phyloP scores from a whole-genome alignment of 1,140 invertebrate species.

The Lepidurus packardi region DNA sequence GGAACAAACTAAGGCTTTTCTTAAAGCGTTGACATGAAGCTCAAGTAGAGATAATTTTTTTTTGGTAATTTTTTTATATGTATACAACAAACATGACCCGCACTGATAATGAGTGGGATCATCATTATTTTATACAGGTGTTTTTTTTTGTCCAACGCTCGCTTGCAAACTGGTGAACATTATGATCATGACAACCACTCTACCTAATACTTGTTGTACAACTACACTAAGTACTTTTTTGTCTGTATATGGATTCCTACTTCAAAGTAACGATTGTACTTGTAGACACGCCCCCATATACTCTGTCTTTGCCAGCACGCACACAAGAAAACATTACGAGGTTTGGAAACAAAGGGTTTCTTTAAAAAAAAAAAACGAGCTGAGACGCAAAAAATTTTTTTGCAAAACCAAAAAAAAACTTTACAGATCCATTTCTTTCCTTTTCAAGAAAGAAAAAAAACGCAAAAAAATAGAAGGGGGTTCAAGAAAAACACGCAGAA shows the following conservation, averaged over 20 bases:
- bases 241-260: conserved; percentile 5
- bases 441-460: background rate
- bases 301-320: background rate
- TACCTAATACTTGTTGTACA: conserved; percentile 18
- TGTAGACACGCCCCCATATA: conserved; percentile 4
- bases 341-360: background rate
- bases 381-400: no score
- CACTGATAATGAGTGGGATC: conserved; percentile 9
- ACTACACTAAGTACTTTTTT: conserved; percentile 15
- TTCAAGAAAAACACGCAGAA: background rate
- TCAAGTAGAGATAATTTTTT: background rate
- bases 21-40: no score
- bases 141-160: conserved; percentile 15
- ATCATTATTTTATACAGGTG: conserved; percentile 22
- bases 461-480: background rate
- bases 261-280: conserved; percentile 22
- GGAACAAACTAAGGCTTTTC: no score
- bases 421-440: background rate
- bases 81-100: conserved; percentile 14
- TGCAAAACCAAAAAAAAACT: no score
- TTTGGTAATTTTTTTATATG: background rate
- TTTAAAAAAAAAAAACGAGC: background rate
- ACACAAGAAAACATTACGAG: background rate
- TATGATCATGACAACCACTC: conserved; percentile 14
- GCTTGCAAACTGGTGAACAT: conserved; percentile 15